Evolutionary conservation across 2,888 invertebrate genomes (phyloP), one percentile per base, ranked within the genome.

Genomic region (Dryobota labecula): DNA sequence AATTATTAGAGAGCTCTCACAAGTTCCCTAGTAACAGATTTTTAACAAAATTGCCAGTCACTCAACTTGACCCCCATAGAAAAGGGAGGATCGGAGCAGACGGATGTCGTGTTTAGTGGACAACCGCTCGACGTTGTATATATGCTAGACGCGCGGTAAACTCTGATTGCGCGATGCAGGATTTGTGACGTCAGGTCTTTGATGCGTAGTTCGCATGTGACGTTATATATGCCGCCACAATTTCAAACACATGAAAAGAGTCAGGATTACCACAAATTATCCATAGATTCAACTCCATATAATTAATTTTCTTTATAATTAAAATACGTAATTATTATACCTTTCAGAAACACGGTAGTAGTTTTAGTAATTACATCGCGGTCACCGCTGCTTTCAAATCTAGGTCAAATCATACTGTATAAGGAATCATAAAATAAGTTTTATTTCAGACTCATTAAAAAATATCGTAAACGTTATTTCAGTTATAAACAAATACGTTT

Each of bases 401-500:
- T 73, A 38, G 84, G 76, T 78, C 85, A 78, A 71, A 71, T 56
- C 53, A 41, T 58, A 66, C 62, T 33, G 49, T 58, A 62, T 77
- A 84, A 76, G 80, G 61, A 45, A 69, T 63, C 68, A 72, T 89
- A 86, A 88, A 87, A 58, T 63, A 61, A 64, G 77, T 88, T 90
- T 89, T 58, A 90, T 89, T 83, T 76, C 76, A 79, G 65, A 77
- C 78, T 87, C 89, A 88, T 92, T 89, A 91, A 90, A 84, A 41
- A 63, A 82, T 82, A 87, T 86, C 86, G 84, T 86, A 86, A 87
- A 87, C 80, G 76, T 58, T 78, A 78, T 78, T 76, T 78, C 71
- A 57, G 73, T 72, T 82, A 85, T 89, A 88, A 90, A 90, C 89
- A 90, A 89, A 91, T 89, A 88, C 77, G 82, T 87, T 90, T 87